Percentiles rank a stretch among this genome's conserved stretches.
Conservation (phyloP, 2,888 invertebrate species). For the Drosophila longiperda region DNA sequence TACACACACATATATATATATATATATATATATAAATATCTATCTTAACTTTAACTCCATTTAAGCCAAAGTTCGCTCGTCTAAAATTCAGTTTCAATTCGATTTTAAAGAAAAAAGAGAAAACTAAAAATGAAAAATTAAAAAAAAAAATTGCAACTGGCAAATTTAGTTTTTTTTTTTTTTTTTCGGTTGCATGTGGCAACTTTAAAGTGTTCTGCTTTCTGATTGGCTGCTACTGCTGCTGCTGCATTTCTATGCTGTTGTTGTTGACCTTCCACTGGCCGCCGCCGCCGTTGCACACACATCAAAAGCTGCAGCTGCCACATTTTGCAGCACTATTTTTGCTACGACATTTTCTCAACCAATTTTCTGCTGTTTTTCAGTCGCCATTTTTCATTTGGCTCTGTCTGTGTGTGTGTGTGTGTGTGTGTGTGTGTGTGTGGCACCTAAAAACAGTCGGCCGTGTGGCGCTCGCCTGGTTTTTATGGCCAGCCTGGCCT, state of each 20-base stretch:
- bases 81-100: not conserved
- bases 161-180: not conserved
- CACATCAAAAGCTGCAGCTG: conserved; percentile 59
- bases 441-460: conserved; percentile 77
- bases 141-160: too few species aligned
- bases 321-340: conserved; percentile 52
- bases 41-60: not conserved
- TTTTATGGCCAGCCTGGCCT: conserved; percentile 67
- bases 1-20: not conserved
- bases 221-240: not conserved
- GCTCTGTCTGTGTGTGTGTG: conserved; percentile 3
- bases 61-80: not conserved
- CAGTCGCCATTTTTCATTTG: conserved; percentile 76
- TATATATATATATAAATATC: not conserved
- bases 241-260: not conserved
- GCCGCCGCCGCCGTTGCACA: conserved; percentile 37
- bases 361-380: conserved; percentile 51
- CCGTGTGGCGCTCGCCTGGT: conserved; percentile 71
- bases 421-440: conserved; percentile 25
- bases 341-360: conserved; percentile 31
- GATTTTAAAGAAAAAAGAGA: not conserved
- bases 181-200: not conserved
- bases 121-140: too few species aligned
- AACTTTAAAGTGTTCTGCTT: not conserved
- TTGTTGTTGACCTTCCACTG: conserved; percentile 54